Evolutionary conservation across 2,113 vertebrate species (phyloP), one percentile per base, ranked within the genome.

Genomic region (Montifringilla adamsi): DNA sequence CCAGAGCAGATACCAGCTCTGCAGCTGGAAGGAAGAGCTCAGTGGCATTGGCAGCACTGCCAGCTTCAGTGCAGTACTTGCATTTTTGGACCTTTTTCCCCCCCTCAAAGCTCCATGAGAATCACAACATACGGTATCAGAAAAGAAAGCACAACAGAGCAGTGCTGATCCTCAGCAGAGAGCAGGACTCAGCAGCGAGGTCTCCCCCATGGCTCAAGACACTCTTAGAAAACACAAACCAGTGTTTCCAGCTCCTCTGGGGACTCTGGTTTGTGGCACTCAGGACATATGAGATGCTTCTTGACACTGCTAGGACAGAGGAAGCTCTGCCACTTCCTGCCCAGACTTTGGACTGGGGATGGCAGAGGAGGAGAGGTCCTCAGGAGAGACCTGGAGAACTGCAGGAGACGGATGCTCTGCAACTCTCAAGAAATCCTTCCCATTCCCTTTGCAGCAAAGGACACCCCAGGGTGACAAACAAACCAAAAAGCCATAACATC

Each of bases 291-390:
- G 1, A 78, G 49, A 56, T 11, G n/a, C n/a, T 93, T 74, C 62
- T 33, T 49, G 27, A 73, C 68, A 50, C 56, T 63, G 27, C 37
- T 3, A 43, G n/a, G 68, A 90, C 46, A 49, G 50, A n/a, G 7
- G 8, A 47, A 21, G 63, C 73, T 96, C 81, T 66, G 55, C n/a
- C 84, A 72, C 8, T 67, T 82, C 39, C 60, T 75, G 47, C 80
- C 72, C 50, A 63, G 26, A n/a, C 6, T 5, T 1, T 10, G 31
- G 28, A 33, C 21, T 0, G 0, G 50, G 79, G n/a, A 59, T 1
- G 10, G 68, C 35, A 31, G 41, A 3, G 1, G 26, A 78, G 22
- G 44, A 74, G 22, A 1, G 11, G 18, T 67, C 35, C 66, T 55
- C 35, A 15, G 86, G 53, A 85, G 20, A 82, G 35, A 31, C 52